Evolutionary conservation across 2,797 vertebrate genomes (phyloP), one percentile per base, ranked within the genome.

Genomic region (Malurus leucopterus): DNA sequence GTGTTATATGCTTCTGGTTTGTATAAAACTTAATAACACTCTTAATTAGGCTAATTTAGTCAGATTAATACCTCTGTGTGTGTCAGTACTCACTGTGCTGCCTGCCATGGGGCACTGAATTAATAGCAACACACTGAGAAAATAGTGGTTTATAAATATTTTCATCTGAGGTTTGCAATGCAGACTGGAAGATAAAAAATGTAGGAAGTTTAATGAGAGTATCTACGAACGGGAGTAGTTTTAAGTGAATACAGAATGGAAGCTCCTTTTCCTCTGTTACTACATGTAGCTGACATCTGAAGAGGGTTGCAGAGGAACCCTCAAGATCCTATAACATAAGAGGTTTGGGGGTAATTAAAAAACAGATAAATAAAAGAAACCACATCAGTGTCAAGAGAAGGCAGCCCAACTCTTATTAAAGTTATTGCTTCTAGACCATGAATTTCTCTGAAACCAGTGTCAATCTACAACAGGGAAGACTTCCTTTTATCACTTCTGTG

Each of bases 31-130:
- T 96, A 92, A 95, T 95, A 96, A 94, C 95, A 95, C 93, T 96
- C 91, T 95, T 97, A 97, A 97, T 97, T 96, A 96, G 93, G 86
- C 93, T 97, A 96, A 96, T 96, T 96, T 96, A 94, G 92, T 95
- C 93, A 96, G 95, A 96, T 96, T 97, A 97, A 97, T 97, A 93
- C 94, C 95, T 93, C 92, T 84, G 59, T 92, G 80, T 80, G 73
- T 96, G 94, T 96, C 92, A 91, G 89, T 90, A 77, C 85, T 96
- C 83, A 82, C 91, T 95, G 92, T 82, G 84, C 86, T 88, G 86
- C 95, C 90, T 95, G 92, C 90, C 90, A 89, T 46, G 83, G 94
- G 91, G 92, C 83, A 86, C 67, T 81, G 77, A 86, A 94, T 97
- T 96, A 96, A 94, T 87, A 89, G 70, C 53, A 91, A 59, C 91